Evolutionary conservation across 2,113 vertebrate species (phyloP).

Genomic region (Myotis brandtii): DNA sequence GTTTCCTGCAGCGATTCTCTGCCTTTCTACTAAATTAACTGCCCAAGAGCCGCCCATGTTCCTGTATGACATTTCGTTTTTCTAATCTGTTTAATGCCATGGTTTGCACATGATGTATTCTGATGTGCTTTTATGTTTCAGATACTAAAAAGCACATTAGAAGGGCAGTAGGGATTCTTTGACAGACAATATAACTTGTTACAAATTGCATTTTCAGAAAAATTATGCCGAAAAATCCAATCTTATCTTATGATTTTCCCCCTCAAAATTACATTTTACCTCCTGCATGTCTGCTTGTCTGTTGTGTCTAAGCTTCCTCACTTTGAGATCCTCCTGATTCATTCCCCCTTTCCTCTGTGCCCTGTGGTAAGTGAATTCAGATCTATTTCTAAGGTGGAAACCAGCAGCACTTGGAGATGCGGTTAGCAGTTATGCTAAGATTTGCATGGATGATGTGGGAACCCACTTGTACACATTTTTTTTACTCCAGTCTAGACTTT

Average conservation of each 20-base stretch:
- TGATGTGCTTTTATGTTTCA: constrained; percentile 86
- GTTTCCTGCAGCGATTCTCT: constrained; percentile 83
- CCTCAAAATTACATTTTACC: constrained; percentile 76
- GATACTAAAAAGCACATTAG: constrained; percentile 84
- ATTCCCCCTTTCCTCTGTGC: constrained; percentile 65
- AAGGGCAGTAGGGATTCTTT: constrained; percentile 86
- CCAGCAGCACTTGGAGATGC: constrained; percentile 45
- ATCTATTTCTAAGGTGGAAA: constrained; percentile 73
- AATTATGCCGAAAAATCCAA: constrained; percentile 77
- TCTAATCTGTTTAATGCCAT: constrained; percentile 88
- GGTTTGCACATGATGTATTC: constrained; percentile 86
- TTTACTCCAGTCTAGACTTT: constrained; percentile 6
- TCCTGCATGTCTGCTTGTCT: constrained; percentile 72
- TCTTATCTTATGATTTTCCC: constrained; percentile 76
- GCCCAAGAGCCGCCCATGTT: constrained; percentile 79
- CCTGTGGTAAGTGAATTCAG: constrained; percentile 66
- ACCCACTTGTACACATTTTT: constrained; percentile 27
- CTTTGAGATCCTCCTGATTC: constrained; percentile 57
- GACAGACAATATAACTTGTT: constrained; percentile 84
- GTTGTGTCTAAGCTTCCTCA: constrained; percentile 49
- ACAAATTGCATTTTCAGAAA: constrained; percentile 83
- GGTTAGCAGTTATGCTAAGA: constrained; percentile 57
- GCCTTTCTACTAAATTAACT: constrained; percentile 87
- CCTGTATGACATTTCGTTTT: constrained; percentile 87
- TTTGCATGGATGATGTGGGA: background rate